Percentiles rank a stretch among this genome's conserved stretches.
Evolutionary conservation across 30 jellyfish, hydroid and myxozoan species (phyloP).

Genomic region (Aurelia coerulea): DNA sequence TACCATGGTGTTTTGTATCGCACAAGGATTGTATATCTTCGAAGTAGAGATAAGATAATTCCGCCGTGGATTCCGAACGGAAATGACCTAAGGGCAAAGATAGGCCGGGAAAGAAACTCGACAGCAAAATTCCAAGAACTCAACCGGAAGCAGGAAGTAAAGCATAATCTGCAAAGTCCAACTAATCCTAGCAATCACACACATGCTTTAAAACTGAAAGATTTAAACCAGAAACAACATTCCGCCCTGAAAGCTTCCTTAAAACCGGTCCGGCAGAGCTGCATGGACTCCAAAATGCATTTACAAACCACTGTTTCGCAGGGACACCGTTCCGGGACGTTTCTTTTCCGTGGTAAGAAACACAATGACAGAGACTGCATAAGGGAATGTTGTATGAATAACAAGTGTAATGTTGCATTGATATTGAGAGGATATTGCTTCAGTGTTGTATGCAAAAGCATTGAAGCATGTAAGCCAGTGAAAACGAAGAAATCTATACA

Average conservation of each 20-base stretch:
- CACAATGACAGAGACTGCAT: slow-evolving; percentile 65
- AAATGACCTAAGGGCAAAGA: slow-evolving; percentile 26
- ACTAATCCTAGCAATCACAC: background rate
- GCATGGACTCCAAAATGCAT: slow-evolving; percentile 9
- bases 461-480: slow-evolving; percentile 72
- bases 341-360: slow-evolving; percentile 41
- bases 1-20: slow-evolving; percentile 67
- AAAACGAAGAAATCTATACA: slow-evolving; percentile 34
- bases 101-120: background rate
- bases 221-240: background rate
- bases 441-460: slow-evolving; percentile 65
- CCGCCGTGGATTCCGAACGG: slow-evolving; percentile 53
- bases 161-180: background rate
- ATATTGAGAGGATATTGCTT: slow-evolving; percentile 73
- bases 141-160: background rate
- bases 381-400: slow-evolving; percentile 64
- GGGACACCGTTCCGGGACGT: slow-evolving; percentile 57
- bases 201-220: background rate
- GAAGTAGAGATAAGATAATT: slow-evolving; percentile 63
- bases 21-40: slow-evolving; percentile 78
- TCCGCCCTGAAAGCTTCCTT: background rate
- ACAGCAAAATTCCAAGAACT: background rate
- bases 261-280: background rate
- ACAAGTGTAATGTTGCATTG: slow-evolving; percentile 80
- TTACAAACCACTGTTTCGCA: slow-evolving; percentile 14